Conservation (phyloP, 2,113 vertebrate species). For the Chaenocephalus aceratus region DNA sequence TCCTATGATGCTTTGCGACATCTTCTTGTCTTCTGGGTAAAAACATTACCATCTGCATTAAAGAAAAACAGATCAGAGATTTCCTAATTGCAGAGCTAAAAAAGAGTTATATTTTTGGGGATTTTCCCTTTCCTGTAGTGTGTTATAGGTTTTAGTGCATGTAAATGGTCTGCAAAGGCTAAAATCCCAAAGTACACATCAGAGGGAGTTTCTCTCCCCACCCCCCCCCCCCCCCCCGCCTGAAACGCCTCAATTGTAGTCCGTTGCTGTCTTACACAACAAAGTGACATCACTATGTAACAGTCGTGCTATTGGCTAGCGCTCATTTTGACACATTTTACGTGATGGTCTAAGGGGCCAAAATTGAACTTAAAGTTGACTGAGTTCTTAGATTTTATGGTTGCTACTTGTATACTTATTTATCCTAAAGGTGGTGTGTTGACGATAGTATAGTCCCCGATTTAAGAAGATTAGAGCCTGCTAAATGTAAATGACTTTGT, state of each 20-base stretch:
- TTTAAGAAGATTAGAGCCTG: background rate
- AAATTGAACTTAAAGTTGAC: background rate
- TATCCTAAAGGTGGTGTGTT: background rate
- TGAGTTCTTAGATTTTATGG: background rate
- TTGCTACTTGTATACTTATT: background rate
- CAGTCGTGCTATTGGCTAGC: too few species aligned
- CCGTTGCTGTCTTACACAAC: too few species aligned
- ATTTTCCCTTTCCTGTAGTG: too few species aligned
- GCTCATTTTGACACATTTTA: too few species aligned
- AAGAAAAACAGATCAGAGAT: slow-evolving; percentile 19
- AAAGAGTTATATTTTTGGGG: background rate
- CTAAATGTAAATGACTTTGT: background rate
- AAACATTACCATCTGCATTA: slow-evolving; percentile 31
- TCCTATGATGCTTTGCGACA: slow-evolving; percentile 52
- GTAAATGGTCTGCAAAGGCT: too few species aligned
- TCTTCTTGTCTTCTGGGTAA: slow-evolving; percentile 52
- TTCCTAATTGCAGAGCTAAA: slow-evolving; percentile 12
- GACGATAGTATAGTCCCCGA: background rate
- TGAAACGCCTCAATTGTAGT: too few species aligned
- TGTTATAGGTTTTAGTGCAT: too few species aligned
- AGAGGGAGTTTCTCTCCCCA: too few species aligned
- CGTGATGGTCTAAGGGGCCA: too few species aligned
- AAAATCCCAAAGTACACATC: too few species aligned
- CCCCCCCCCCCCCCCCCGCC: too few species aligned
- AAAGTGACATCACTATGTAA: too few species aligned